Evolutionary conservation across 1,140 invertebrate species (phyloP).

Genomic region (Achatina immaculata): DNA sequence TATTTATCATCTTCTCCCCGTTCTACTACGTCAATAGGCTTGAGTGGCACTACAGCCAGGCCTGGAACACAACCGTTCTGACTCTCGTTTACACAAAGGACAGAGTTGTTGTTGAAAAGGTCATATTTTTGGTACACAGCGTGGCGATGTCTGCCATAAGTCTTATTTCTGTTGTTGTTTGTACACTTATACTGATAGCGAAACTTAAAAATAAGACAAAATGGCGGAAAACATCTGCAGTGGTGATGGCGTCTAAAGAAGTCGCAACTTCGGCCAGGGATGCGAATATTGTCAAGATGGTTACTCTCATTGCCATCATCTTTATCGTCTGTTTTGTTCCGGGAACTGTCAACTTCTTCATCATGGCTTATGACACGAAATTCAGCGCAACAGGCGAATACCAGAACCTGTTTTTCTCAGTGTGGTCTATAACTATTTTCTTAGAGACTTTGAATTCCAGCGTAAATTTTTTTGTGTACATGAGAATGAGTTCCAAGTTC

Average conservation of each 20-base stretch:
- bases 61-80: neutral
- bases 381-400: neutral
- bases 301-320: neutral
- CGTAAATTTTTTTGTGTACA: constrained; percentile 2
- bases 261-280: neutral
- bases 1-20: neutral
- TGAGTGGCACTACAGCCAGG: neutral
- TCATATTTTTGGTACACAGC: neutral
- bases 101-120: neutral
- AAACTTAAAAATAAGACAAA: neutral
- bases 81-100: neutral
- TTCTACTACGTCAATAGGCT: neutral
- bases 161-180: neutral
- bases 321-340: neutral
- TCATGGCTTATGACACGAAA: neutral
- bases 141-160: neutral
- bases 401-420: neutral
- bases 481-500: constrained; percentile 20
- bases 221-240: neutral
- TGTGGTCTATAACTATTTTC: neutral
- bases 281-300: neutral
- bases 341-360: neutral
- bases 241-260: neutral
- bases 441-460: neutral
- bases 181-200: neutral